Base-by-base conservation (phyloP, 2,888 invertebrate genomes). In the Pyralis farinalis region DNA sequence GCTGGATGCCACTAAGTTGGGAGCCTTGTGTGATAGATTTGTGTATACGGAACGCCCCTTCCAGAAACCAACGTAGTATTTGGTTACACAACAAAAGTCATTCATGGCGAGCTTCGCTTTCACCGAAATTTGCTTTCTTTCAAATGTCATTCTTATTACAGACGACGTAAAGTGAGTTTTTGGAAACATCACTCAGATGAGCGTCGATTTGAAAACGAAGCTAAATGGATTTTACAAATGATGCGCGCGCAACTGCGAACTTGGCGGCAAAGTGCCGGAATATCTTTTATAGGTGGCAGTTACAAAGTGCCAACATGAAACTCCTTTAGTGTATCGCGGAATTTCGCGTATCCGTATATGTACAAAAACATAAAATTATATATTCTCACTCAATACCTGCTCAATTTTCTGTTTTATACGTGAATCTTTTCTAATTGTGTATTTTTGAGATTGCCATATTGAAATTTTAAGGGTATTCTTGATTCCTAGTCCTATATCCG, bases 161-260 rank as follows among this genome's bases (percentile, higher is more conserved):
- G 11, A 7, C 3, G 16, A 34, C 4, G n/a, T 8, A 21, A 34
- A 21, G 21, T 21, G 9, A 21, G 10, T 16, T 21, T 21, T 21
- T 20, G 21, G 1, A 1, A 7, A 9, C 10, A 3, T 16, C 2
- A n/a, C n/a, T n/a, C 7, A 31, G 30, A 16, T 7, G n/a, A 30
- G 20, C 9, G n/a, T 7, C 34, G 41, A 47, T 51, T 34, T 50
- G 52, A 45, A 64, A 75, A 78, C 74, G 80, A 73, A 73, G 45
- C 49, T 71, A 76, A 81, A 59, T 65, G 67, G 73, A 79, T 83
- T 74, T 76, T 64, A 83, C 79, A 84, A 76, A 82, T 33, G 50
- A 1, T 86, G 86, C 86, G 86, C 85, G 86, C 86, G 86, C 86
- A 82, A 42, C 53, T 70, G 43, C 63, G 66, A 68, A 55, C 65